Conservation (phyloP, 2,888 invertebrate genomes). For the Conchocele bisecta region DNA sequence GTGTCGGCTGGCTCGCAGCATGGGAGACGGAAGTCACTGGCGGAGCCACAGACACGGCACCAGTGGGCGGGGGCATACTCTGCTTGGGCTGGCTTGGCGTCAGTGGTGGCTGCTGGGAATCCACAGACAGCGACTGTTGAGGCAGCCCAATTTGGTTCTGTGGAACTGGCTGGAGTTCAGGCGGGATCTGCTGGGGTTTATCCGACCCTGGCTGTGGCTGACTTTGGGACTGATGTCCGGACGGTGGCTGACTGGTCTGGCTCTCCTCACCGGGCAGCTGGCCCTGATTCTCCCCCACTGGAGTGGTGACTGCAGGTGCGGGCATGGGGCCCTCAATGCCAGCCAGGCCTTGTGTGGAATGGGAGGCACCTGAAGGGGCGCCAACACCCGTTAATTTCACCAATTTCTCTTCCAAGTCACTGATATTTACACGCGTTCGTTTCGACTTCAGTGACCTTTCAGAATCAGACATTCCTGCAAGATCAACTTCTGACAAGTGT, state of each 20-base stretch:
- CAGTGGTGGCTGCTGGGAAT: constrained; percentile 9
- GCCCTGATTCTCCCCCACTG: constrained; percentile 9
- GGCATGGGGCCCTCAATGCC: constrained; percentile 16
- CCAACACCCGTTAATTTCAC: constrained; percentile 61
- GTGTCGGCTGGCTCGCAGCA: constrained; percentile 4
- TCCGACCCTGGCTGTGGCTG: constrained; percentile 23
- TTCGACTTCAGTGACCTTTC: constrained; percentile 56
- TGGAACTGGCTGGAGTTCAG: constrained; percentile 10
- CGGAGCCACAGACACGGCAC: neutral
- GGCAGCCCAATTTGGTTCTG: neutral
- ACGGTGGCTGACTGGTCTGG: neutral
- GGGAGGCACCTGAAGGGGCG: constrained; percentile 1
- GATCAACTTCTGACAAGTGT: constrained; percentile 46
- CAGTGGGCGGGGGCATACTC: neutral
- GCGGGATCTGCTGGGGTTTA: constrained; percentile 13
- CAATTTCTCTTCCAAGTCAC: constrained; percentile 73
- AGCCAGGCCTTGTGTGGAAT: too few species aligned
- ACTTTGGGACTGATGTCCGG: constrained; percentile 2
- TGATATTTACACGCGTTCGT: constrained; percentile 68
- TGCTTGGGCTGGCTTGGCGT: constrained; percentile 14
- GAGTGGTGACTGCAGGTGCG: constrained; percentile 14
- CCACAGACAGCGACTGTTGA: constrained; percentile 16
- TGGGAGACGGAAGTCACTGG: constrained; percentile 3
- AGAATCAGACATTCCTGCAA: constrained; percentile 53
- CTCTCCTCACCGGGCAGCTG: constrained; percentile 13